Base-by-base conservation (phyloP, 1,140 invertebrate genomes). In the Plectus sambesii region DNA sequence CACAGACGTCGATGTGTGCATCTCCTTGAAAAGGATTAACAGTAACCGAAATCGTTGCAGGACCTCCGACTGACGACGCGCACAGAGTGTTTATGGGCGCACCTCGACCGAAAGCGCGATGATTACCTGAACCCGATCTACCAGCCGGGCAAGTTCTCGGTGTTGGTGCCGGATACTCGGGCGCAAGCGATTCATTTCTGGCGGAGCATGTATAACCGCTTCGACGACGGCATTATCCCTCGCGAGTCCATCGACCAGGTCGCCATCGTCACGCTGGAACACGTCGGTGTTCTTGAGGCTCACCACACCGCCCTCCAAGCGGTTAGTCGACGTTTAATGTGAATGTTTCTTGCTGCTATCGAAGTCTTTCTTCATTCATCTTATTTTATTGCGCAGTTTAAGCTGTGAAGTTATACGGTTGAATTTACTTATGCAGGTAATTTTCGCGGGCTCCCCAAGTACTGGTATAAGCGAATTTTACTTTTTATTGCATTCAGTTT, bases 111-210 rank as follows among this genome's bases (percentile, higher is more conserved):
- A 56, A 83, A 90, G 64, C 78, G 84, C 61, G 82, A 83, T 59
- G 87, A 96, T 69, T 97, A 84, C 71, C 78, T 85, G 30, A 98
- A 97, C 73, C 90, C 93, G 2, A 71, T 96, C 1, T 97, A 90
- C 70, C 74, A 79, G 44, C 73, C 73, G 42, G 77, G 77, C 45
- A 79, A 68, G 44, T 53, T 69, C 5, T 53, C 62, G 15, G 73
- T 84, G 2, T 70, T 96, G 46, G 78, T 80, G 56, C 86, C 89
- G 1, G 84, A 85, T 71, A 76, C 89, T 39, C 80, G 78, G 51
- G 83, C 89, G 39, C 89, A 94, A 72, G 82, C 79, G 70, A 84
- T 96, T 44, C 90, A 85, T 69, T 90, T 96, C 71, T 98, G 92
- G 92, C 77, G 85, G 51, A 86, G 87, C 30, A 83, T 98, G 80